Percentiles rank a stretch among this genome's conserved stretches.
These are phyloP conservation scores for Ranitomeya variabilis DNA, from an alignment of 2,113 vertebrate genomes.

Conservation along the genomic window DNA sequence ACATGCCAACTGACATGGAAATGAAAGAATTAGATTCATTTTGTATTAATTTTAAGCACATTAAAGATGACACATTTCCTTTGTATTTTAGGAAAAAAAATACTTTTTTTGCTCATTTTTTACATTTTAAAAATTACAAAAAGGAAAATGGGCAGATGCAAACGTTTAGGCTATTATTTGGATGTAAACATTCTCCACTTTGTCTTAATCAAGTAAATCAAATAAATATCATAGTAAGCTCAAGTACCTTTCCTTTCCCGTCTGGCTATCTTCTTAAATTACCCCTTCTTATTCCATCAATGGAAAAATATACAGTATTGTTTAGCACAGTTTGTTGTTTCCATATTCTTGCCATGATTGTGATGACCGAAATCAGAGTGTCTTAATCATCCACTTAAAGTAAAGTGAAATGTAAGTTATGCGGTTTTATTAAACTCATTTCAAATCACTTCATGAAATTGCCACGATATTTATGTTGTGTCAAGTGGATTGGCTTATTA, in stretches of 20 bases:
- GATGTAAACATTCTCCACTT: background rate
- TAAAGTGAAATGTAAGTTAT: constrained; percentile 16
- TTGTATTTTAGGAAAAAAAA: too few relatives aligned
- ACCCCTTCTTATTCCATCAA: constrained; percentile 11
- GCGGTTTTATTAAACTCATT: constrained; percentile 31
- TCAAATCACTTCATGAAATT: constrained; percentile 40
- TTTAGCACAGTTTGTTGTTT: constrained; percentile 20
- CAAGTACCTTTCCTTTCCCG: background rate
- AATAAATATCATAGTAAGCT: background rate
- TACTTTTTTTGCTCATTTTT: too few relatives aligned
- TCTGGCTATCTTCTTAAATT: constrained; percentile 6
- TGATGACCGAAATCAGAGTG: constrained; percentile 24
- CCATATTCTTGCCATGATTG: background rate
- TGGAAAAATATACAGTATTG: background rate
- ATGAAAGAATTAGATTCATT: background rate
- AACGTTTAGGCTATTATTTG: background rate
- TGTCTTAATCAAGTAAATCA: background rate
- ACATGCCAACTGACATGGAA: too few relatives aligned
- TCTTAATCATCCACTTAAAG: constrained; percentile 40
- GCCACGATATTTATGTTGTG: constrained; percentile 25
- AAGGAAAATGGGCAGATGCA: too few relatives aligned
- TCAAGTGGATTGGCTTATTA: constrained; percentile 30
- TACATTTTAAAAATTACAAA: too few relatives aligned
- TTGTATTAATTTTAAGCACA: background rate
- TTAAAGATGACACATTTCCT: too few relatives aligned